phyloP scores from a whole-genome alignment of 2,888 invertebrate species.

The Hecatera dysodea region DNA sequence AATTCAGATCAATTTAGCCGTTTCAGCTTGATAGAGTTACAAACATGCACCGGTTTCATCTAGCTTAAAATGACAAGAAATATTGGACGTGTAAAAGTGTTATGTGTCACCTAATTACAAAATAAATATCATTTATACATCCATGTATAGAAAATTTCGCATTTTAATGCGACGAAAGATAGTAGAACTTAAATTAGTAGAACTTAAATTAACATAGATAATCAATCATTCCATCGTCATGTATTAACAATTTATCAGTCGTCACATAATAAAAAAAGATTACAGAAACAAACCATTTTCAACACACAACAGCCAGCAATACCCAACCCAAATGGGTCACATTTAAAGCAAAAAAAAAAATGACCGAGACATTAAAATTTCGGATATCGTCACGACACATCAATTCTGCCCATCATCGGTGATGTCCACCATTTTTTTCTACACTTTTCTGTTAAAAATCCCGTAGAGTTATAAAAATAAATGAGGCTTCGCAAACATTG shows the following conservation, averaged over 20 bases:
- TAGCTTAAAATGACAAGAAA: too few species aligned
- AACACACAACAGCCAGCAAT: conserved; percentile 53
- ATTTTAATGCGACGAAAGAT: too few species aligned
- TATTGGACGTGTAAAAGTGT: too few species aligned
- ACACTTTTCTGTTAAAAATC: conserved; percentile 84
- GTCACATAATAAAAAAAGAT: conserved; percentile 33
- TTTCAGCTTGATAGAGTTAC: too few species aligned
- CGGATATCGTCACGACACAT: conserved; percentile 80
- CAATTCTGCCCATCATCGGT: conserved; percentile 78
- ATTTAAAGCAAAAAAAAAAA: conserved; percentile 67
- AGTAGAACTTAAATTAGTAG: neutral
- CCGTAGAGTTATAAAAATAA: conserved; percentile 87
- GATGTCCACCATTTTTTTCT: conserved; percentile 81
- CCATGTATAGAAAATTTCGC: too few species aligned
- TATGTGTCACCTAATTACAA: too few species aligned
- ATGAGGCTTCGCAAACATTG: conserved; percentile 86
- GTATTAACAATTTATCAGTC: too few species aligned
- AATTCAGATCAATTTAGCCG: too few species aligned
- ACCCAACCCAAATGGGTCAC: conserved; percentile 63
- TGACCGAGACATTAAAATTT: conserved; percentile 76
- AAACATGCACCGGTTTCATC: too few species aligned
- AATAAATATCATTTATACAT: too few species aligned
- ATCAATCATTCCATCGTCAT: conserved; percentile 14
- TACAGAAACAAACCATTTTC: conserved; percentile 51
- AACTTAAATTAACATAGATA: neutral